Conservation (phyloP, 2,888 invertebrate genomes). For the Morinoia aosen region DNA sequence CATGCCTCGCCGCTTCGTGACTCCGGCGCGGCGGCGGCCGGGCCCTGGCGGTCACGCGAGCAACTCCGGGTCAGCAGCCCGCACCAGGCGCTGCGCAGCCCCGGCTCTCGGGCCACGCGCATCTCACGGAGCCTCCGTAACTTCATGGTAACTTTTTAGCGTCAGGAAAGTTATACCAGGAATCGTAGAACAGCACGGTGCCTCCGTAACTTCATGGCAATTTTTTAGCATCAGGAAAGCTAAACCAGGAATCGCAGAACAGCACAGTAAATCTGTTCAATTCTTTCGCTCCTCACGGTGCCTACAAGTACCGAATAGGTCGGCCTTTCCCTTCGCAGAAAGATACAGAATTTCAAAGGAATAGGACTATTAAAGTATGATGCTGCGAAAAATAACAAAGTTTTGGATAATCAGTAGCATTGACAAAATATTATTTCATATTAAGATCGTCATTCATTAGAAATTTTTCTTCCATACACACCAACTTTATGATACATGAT, state of each 20-base stretch:
- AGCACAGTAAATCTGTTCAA: neutral
- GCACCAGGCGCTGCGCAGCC: neutral
- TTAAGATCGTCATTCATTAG: no score
- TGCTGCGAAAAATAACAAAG: no score
- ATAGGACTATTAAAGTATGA: no score
- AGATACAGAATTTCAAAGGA: no score
- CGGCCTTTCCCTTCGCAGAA: no score
- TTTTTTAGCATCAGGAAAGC: neutral
- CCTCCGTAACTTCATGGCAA: neutral
- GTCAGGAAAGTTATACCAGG: neutral
- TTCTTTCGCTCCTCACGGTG: no score
- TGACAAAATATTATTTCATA: no score
- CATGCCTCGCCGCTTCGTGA: conserved; percentile 12
- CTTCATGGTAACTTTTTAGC: neutral
- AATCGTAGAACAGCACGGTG: no score
- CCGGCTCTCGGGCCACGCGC: neutral
- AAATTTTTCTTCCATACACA: no score
- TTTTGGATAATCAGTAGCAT: no score
- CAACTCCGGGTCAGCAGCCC: neutral
- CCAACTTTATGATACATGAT: no score
- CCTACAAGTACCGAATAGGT: no score
- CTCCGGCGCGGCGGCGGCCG: neutral
- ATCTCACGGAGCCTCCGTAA: neutral
- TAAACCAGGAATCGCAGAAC: neutral
- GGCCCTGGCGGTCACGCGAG: neutral